Conservation (phyloP, 2,888 invertebrate genomes). For the Leucophenga maculata region DNA sequence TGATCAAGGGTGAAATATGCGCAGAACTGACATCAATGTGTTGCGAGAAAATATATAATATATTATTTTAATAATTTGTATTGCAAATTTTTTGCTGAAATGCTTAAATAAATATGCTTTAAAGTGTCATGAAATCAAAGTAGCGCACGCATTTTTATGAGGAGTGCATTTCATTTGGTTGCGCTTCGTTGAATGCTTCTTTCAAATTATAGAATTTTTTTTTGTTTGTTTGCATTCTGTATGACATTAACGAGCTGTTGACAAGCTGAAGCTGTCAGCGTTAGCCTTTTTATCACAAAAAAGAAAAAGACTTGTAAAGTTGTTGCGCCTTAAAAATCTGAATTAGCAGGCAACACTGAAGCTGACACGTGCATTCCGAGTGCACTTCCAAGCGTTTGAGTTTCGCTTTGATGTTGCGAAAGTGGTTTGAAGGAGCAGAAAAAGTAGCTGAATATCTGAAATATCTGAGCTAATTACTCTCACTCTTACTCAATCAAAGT, state of each 20-base stretch:
- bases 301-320: too few species aligned
- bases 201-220: too few species aligned
- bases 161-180: too few species aligned
- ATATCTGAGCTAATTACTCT: slow-evolving; percentile 16
- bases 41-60: slow-evolving; percentile 25
- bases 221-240: background rate
- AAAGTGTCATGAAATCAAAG: background rate
- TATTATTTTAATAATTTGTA: background rate
- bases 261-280: slow-evolving; percentile 17
- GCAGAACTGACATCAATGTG: slow-evolving; percentile 44
- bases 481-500: background rate
- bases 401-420: slow-evolving; percentile 14
- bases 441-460: background rate
- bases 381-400: slow-evolving; percentile 7
- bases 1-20: background rate
- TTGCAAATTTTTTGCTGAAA: slow-evolving; percentile 1
- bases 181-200: too few species aligned
- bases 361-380: slow-evolving; percentile 23
- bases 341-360: background rate
- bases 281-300: slow-evolving; percentile 1
- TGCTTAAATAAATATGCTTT: background rate
- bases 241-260: slow-evolving; percentile 25
- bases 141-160: too few species aligned
- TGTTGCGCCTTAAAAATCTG: background rate
- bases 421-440: background rate